Base-by-base conservation (phyloP, 2,113 vertebrate species). In the Actenoides hombroni region DNA sequence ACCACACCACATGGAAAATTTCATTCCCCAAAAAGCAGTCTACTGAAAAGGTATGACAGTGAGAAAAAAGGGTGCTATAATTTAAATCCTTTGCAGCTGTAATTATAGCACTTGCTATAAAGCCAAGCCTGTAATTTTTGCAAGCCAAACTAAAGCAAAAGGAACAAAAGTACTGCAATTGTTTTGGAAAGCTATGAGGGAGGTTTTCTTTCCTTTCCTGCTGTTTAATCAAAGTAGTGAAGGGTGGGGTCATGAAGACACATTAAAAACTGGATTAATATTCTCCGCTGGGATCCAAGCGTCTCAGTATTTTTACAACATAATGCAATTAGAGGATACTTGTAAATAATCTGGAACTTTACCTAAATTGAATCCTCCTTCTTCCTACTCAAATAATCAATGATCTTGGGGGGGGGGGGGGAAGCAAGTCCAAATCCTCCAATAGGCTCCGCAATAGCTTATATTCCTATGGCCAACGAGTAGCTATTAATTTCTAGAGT, bases 61-160 rank as follows among this genome's bases (percentile, higher is more conserved):
- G 42, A 78, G 86, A 95, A 92, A 71, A 95, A 90, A 75, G 13
- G 24, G 40, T 44, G 60, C 68, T 93, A 56, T 60, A 93, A 93
- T 4, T 83, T 39, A 94, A 94, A 93, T 81, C 18, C 39, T 71
- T 81, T 83, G 68, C 78, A 90, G 68, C 19, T 53, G 10, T 51
- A 90, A 92, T 94, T 95, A 77, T 4, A 94, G 76, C 23, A 78
- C 42, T 56, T 86, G 51, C 90, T 83, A 46, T 16, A 33, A 86
- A 77, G 68, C 28, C 51, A 78, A 91, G 71, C n/a, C 33, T 80
- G 71, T 77, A 70, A 95, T 90, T 94, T 85, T 92, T 88, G 79
- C 40, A 90, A 90, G 42, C 33, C 54, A 70, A 90, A 85, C 54
- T 87, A 85, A 95, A 94, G 87, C 6, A 39, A 88, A 83, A 92